A percentile compares a stretch with the other conserved stretches of the same genome.
Conservation (phyloP, 1,140 invertebrate genomes). For the Drosophila auraria region DNA sequence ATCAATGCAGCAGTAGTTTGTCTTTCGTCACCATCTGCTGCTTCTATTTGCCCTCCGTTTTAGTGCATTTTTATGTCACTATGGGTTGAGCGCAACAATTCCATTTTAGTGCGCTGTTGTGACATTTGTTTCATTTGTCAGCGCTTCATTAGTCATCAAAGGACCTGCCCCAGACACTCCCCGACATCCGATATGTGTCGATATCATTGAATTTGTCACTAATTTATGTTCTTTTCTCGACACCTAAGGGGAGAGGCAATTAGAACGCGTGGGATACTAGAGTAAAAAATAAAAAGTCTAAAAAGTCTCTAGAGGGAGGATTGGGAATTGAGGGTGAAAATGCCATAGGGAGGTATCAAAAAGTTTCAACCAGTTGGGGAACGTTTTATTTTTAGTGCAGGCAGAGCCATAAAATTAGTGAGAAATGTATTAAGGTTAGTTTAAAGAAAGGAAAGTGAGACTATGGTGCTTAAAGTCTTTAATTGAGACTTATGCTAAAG, state of each 20-base stretch:
- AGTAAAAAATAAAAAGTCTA: neutral
- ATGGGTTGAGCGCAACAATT: conserved; percentile 58
- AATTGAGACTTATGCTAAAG: neutral
- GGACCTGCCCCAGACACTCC: conserved; percentile 44
- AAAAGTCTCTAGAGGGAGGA: neutral
- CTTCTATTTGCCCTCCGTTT: conserved; percentile 32
- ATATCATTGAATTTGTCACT: conserved; percentile 53
- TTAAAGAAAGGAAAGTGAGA: neutral
- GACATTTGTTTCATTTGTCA: conserved; percentile 74
- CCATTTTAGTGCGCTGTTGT: conserved; percentile 64
- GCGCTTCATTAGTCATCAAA: conserved; percentile 71
- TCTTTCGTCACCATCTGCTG: conserved; percentile 44
- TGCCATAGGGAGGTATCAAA: conserved; percentile 4
- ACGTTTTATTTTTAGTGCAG: conserved; percentile 3
- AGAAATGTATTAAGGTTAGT: neutral
- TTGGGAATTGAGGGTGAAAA: conserved; percentile 1
- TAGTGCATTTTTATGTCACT: conserved; percentile 68
- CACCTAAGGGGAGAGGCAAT: conserved; percentile 48
- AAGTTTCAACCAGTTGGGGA: conserved; percentile 9
- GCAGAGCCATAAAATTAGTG: conserved; percentile 12
- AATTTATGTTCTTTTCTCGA: conserved; percentile 60
- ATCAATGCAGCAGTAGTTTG: conserved; percentile 44
- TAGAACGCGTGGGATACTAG: conserved; percentile 53
- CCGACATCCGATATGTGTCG: conserved; percentile 27
- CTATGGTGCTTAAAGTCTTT: neutral